Evolutionary conservation across 2,113 vertebrate species (phyloP).

Genomic region (Symphodus melops): DNA sequence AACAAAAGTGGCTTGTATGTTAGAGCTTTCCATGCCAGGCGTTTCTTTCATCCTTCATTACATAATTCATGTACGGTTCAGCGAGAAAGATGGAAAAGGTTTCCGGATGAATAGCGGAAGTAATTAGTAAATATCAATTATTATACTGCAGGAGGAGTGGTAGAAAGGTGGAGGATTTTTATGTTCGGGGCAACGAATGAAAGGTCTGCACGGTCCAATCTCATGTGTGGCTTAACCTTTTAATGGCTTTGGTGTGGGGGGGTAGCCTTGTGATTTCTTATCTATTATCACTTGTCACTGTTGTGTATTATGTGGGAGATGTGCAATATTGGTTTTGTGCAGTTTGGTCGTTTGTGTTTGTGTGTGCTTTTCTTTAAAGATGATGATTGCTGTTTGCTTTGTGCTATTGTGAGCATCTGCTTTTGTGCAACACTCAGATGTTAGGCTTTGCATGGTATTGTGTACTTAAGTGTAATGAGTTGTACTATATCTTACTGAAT

Average conservation of each 20-base stretch:
- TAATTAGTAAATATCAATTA: conserved; percentile 16
- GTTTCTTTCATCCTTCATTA: conserved; percentile 24
- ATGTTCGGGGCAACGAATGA: conserved; percentile 14
- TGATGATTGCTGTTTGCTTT: background rate
- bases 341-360: background rate
- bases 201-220: conserved; percentile 7
- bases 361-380: background rate
- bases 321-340: background rate
- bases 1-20: conserved; percentile 44
- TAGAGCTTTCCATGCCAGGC: conserved; percentile 1
- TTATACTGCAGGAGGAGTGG: conserved; percentile 9
- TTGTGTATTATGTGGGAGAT: too few relatives aligned
- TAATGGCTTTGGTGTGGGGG: conserved; percentile 26
- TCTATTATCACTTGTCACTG: background rate
- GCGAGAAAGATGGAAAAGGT: background rate
- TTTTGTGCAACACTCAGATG: background rate
- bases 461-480: too few relatives aligned
- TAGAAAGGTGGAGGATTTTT: conserved; percentile 1
- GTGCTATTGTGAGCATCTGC: too few relatives aligned
- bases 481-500: too few relatives aligned
- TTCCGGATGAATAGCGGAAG: background rate
- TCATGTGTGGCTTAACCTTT: conserved; percentile 51
- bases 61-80: conserved; percentile 24
- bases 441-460: too few relatives aligned
- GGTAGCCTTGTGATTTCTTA: background rate